Evolutionary conservation across 2,113 vertebrate species (phyloP).

Genomic region (Sinocyclocheilus anshuiensis): DNA sequence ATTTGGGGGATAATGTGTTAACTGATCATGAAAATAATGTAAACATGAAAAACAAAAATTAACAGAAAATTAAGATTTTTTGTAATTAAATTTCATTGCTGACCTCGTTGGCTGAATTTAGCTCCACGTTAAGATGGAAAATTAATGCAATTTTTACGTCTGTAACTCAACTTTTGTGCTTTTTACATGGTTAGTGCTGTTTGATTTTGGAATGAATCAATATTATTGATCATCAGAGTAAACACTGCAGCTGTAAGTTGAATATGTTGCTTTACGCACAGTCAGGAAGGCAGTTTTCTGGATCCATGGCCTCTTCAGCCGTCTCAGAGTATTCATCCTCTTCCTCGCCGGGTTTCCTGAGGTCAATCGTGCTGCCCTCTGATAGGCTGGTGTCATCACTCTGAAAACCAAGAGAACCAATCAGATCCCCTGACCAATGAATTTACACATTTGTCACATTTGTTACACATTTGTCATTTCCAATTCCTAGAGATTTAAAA

Average conservation of each 20-base stretch:
- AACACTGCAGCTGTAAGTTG: background rate
- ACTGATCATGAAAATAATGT: no score
- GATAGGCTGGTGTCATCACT: slow-evolving; percentile 89
- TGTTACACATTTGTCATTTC: background rate
- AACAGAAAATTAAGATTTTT: no score
- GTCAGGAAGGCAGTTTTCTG: slow-evolving; percentile 93
- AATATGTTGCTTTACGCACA: slow-evolving; percentile 68
- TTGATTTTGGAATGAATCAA: no score
- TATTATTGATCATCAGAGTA: background rate
- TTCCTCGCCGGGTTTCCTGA: slow-evolving; percentile 90
- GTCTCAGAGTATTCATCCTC: slow-evolving; percentile 89
- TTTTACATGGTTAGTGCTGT: no score
- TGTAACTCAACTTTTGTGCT: no score
- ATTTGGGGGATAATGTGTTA: no score
- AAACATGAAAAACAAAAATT: no score
- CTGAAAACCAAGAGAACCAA: slow-evolving; percentile 62
- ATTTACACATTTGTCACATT: background rate
- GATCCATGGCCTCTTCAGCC: slow-evolving; percentile 89
- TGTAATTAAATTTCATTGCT: background rate
- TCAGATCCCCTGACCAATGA: slow-evolving; percentile 39
- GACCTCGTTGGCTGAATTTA: no score
- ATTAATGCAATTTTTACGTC: no score
- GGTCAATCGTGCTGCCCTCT: slow-evolving; percentile 94
- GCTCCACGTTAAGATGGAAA: no score
- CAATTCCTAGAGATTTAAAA: no score